Evolutionary conservation across 2,113 vertebrate genomes (phyloP).

Genomic region (Emydura subglobosa): DNA sequence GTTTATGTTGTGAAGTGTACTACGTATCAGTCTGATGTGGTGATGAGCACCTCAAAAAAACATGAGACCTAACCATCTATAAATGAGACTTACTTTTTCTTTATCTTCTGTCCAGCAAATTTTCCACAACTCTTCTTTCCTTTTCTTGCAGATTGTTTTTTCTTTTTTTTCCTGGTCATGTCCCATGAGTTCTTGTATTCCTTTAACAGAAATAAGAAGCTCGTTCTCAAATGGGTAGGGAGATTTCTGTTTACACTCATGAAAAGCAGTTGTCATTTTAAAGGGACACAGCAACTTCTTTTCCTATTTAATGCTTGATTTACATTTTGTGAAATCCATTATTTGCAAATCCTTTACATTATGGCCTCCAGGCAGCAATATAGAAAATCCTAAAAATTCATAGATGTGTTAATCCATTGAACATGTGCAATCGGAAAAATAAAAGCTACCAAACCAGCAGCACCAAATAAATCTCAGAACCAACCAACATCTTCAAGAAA

Average conservation of each 20-base stretch:
- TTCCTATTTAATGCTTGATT: not conserved
- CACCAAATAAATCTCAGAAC: not conserved
- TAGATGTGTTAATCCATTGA: not conserved
- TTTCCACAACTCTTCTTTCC: not conserved
- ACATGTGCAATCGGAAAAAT: not conserved
- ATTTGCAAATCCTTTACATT: not conserved
- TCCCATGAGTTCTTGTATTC: slow-evolving; percentile 3
- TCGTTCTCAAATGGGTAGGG: slow-evolving; percentile 8
- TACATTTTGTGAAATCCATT: not conserved
- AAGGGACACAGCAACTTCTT: not conserved
- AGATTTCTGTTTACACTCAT: not conserved
- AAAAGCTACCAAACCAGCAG: not conserved
- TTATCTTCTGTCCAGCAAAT: not conserved
- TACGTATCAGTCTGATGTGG: not conserved
- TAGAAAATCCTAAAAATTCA: not conserved
- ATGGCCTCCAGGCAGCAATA: not conserved
- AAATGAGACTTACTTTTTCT: slow-evolving; percentile 51
- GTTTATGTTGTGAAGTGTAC: not conserved
- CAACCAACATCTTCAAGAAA: not conserved
- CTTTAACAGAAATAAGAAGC: not conserved
- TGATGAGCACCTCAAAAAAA: not conserved
- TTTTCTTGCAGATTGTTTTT: slow-evolving; percentile 1
- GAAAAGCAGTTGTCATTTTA: not conserved
- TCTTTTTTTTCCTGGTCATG: slow-evolving; percentile 12
- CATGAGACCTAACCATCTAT: not conserved